Evolutionary conservation across 2,797 vertebrate genomes (phyloP).

Genomic region (Ambastaia sidthimunki): DNA sequence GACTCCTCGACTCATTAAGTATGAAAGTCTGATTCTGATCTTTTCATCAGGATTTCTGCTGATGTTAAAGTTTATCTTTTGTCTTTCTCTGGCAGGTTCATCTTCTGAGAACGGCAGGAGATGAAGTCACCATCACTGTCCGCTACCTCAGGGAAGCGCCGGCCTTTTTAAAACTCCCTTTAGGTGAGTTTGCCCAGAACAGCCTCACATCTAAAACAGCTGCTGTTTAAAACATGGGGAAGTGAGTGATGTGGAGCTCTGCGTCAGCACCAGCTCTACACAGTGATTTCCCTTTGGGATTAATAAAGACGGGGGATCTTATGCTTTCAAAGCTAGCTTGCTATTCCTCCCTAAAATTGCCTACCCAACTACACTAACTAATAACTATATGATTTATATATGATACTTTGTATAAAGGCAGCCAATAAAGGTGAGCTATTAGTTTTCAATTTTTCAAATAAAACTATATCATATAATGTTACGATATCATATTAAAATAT

Average conservation of each 20-base stretch:
- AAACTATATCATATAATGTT: too few species aligned
- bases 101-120: constrained; percentile 90
- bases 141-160: constrained; percentile 93
- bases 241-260: background rate
- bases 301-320: background rate
- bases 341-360: too few species aligned
- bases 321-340: too few species aligned
- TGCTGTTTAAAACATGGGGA: background rate
- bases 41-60: constrained; percentile 11
- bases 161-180: constrained; percentile 92
- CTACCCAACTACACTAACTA: too few species aligned
- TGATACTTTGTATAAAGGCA: too few species aligned
- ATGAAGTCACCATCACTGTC: constrained; percentile 93
- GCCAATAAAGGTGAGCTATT: too few species aligned
- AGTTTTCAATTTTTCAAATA: too few species aligned
- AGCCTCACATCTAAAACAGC: background rate
- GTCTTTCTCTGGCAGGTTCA: constrained; percentile 82
- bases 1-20: constrained; percentile 32
- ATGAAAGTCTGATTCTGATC: constrained; percentile 27
- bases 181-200: constrained; percentile 79
- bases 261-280: background rate
- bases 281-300: background rate
- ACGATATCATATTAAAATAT: too few species aligned
- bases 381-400: too few species aligned
- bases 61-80: constrained; percentile 12